Evolutionary conservation across 2,888 invertebrate genomes (phyloP).

Genomic region (Tipula unca): DNA sequence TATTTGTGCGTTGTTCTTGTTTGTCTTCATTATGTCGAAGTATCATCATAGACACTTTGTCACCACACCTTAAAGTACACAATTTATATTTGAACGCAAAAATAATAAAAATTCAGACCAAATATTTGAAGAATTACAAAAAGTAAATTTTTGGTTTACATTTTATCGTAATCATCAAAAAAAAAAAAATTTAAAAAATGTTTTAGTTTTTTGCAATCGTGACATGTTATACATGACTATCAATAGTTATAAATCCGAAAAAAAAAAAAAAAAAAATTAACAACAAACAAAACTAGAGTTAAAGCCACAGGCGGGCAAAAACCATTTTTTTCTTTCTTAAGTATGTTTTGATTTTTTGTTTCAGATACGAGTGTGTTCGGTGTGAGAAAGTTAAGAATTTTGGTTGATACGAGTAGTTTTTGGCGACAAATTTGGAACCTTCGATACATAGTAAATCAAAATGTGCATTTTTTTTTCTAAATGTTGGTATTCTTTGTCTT

Average conservation of each 20-base stretch:
- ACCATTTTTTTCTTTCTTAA: not conserved
- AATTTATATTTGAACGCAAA: not conserved
- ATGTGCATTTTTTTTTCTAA: not conserved
- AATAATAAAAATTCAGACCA: not conserved
- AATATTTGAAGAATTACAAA: not conserved
- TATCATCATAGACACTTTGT: not conserved
- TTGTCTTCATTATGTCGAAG: not conserved
- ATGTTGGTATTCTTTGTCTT: not conserved
- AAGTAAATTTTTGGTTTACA: not conserved
- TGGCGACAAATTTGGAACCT: not conserved
- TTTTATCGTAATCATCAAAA: not conserved
- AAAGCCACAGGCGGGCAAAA: not conserved
- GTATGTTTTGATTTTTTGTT: not conserved
- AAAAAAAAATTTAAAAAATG: not conserved
- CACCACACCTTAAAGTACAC: not conserved
- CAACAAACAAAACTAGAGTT: not conserved
- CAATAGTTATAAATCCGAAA: not conserved
- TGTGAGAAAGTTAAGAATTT: constrained; percentile 2
- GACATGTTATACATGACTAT: not conserved
- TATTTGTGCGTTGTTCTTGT: not conserved
- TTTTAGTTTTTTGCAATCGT: not conserved
- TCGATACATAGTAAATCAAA: not conserved
- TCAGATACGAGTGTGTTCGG: not conserved
- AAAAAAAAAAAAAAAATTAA: not conserved
- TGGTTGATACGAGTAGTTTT: not conserved